Conservation (phyloP, 2,797 vertebrate genomes). For the Masticophis lateralis region DNA sequence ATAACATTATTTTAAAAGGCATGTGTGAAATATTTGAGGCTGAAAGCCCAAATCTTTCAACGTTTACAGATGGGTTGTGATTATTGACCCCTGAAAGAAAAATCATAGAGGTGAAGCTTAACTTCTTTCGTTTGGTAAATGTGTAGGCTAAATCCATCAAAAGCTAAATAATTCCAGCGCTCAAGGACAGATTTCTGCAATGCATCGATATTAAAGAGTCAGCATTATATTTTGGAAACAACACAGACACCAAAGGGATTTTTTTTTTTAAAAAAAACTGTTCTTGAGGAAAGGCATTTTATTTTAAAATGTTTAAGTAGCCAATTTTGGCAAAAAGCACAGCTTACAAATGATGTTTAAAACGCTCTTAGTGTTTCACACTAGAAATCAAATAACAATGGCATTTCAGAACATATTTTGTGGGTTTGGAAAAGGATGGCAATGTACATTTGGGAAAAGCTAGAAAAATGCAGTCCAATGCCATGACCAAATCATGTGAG, state of each 20-base stretch:
- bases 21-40: constrained; percentile 11
- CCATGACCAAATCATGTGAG: not conserved
- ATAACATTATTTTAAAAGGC: constrained; percentile 14
- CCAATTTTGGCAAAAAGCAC: not conserved
- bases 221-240: constrained; percentile 21
- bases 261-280: not conserved
- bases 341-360: not conserved
- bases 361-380: not conserved
- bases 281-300: not conserved
- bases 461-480: not conserved
- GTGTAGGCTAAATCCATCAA: not conserved
- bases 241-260: not conserved
- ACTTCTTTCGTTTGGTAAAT: constrained; percentile 14
- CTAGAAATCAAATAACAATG: not conserved
- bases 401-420: not conserved
- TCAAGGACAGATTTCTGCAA: constrained; percentile 9
- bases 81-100: constrained; percentile 16
- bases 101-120: not conserved
- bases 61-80: not conserved
- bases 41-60: constrained; percentile 27
- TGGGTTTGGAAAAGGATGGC: not conserved
- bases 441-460: not conserved
- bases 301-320: not conserved
- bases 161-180: constrained; percentile 15
- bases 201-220: not conserved